These are phyloP conservation scores for Catocala nupta DNA, from an alignment of 2,888 invertebrate species.

Conservation along the genomic window DNA sequence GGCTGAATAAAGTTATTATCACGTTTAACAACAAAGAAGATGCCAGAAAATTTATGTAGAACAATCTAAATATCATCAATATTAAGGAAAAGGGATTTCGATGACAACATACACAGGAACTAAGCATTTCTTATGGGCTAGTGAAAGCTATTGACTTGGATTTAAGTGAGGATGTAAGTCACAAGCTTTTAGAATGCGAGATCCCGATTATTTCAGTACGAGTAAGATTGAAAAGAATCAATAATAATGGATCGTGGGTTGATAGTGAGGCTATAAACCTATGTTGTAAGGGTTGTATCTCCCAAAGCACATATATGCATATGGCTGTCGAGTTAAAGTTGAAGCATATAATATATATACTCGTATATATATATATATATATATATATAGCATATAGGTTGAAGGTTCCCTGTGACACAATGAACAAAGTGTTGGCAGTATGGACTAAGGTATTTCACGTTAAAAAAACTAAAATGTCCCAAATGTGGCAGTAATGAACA, in stretches of 20 bases:
- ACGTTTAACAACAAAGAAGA: conserved; percentile 20
- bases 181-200: conserved; percentile 1
- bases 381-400: too few relatives aligned
- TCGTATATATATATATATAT: too few relatives aligned
- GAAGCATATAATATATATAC: conserved; percentile 23
- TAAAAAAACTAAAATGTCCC: conserved; percentile 19
- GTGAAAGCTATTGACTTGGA: conserved; percentile 34
- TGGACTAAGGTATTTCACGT: conserved; percentile 20
- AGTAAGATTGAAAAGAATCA: conserved; percentile 24
- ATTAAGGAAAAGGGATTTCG: conserved; percentile 23
- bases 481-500: too few relatives aligned
- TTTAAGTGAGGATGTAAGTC: conserved; percentile 25
- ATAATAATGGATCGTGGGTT: conserved; percentile 25
- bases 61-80: too few relatives aligned
- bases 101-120: conserved; percentile 23
- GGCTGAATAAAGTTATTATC: too few relatives aligned
- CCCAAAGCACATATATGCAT: conserved; percentile 22
- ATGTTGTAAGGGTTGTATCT: conserved; percentile 18
- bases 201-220: conserved; percentile 20
- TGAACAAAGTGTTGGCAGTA: conserved; percentile 26
- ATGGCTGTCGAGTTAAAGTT: conserved; percentile 20
- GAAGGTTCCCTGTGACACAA: conserved; percentile 32
- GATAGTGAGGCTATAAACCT: conserved; percentile 24
- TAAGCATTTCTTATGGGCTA: conserved; percentile 30
- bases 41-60: conserved; percentile 26